These are phyloP conservation scores for Protobothrops mucrosquamatus DNA, from an alignment of 2,113 vertebrate genomes.

Conservation along the genomic window DNA sequence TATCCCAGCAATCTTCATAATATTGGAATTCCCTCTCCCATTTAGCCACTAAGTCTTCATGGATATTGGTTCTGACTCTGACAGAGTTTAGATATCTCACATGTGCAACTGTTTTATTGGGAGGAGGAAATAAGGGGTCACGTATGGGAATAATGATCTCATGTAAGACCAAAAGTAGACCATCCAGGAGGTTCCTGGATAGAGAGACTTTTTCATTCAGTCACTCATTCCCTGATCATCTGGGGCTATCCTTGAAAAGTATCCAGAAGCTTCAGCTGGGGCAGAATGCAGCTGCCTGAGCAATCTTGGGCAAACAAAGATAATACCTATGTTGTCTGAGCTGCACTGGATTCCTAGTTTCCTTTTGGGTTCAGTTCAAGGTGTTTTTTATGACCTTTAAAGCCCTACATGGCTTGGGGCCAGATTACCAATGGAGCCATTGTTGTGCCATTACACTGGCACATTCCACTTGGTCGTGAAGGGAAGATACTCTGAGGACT, in stretches of 20 bases:
- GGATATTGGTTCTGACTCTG: not conserved
- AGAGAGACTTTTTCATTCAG: not conserved
- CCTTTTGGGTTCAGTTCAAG: not conserved
- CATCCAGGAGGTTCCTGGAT: not conserved
- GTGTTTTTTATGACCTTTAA: not conserved
- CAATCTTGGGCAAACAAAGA: no score
- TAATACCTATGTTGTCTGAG: not conserved
- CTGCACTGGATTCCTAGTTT: not conserved
- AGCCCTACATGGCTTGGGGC: not conserved
- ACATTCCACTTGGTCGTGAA: no score
- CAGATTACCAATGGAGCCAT: not conserved
- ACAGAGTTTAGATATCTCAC: not conserved
- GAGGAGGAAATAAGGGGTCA: not conserved
- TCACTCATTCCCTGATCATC: not conserved
- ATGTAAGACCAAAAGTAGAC: not conserved
- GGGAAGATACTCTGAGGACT: not conserved
- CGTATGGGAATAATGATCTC: not conserved
- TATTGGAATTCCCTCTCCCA: not conserved
- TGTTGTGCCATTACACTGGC: not conserved
- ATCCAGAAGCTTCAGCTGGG: not conserved
- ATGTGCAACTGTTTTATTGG: not conserved
- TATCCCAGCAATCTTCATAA: not conserved
- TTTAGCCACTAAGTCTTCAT: not conserved
- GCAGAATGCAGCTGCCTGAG: no score
- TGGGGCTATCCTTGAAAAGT: not conserved